A percentile compares a stretch with the other conserved stretches of the same genome.
Conservation (phyloP, 2,113 vertebrate genomes). For the Cyprinus carpio region DNA sequence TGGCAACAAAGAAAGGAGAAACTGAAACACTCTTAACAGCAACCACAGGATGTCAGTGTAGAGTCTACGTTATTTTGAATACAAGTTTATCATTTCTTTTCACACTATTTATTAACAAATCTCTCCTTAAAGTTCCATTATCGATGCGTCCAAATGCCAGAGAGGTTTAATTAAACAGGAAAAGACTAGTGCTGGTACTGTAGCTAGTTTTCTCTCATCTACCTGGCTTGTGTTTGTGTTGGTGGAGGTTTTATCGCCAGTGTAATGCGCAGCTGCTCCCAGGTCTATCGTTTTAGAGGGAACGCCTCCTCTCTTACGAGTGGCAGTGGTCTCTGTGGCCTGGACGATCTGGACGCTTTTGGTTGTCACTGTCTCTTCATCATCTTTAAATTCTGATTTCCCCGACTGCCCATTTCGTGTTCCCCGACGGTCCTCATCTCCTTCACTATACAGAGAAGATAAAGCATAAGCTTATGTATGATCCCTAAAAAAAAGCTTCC, state of each 20-base stretch:
- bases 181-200: not conserved
- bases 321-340: slow-evolving; percentile 92
- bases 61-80: not conserved
- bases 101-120: not conserved
- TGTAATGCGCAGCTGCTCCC: slow-evolving; percentile 93
- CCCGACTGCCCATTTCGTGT: slow-evolving; percentile 78
- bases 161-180: not conserved
- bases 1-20: slow-evolving; percentile 25
- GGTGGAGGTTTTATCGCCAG: slow-evolving; percentile 83
- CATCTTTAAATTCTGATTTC: slow-evolving; percentile 92
- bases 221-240: slow-evolving; percentile 81
- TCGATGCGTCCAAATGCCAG: not conserved
- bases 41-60: slow-evolving; percentile 42
- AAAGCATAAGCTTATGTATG: not conserved
- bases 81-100: not conserved
- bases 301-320: slow-evolving; percentile 87
- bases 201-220: slow-evolving; percentile 40
- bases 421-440: slow-evolving; percentile 82
- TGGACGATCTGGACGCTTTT: slow-evolving; percentile 92
- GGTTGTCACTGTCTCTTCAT: slow-evolving; percentile 92
- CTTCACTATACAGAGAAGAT: slow-evolving; percentile 79
- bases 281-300: slow-evolving; percentile 95
- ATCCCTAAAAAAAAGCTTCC: not conserved
- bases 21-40: slow-evolving; percentile 13
- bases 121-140: not conserved